Evolutionary conservation across 64 coral and sea anemone genomes (phyloP).

Genomic region (Dendronephthya gigantea): DNA sequence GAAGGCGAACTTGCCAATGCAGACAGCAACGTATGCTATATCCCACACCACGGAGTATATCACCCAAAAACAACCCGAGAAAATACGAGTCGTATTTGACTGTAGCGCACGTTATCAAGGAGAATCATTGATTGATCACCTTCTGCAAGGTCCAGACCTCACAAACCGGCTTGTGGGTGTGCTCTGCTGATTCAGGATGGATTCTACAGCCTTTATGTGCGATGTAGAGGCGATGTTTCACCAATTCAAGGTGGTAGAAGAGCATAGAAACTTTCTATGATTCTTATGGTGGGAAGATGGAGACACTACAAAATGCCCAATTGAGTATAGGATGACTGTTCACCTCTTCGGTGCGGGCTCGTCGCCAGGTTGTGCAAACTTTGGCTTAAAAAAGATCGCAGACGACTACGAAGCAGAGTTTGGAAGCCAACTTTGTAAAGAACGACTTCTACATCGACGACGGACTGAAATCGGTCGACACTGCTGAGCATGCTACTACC

Average conservation of each 20-base stretch:
- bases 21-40: background rate
- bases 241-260: background rate
- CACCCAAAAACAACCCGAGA: slow-evolving; percentile 7
- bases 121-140: background rate
- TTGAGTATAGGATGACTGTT: background rate
- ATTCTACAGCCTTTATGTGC: background rate
- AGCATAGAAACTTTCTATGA: background rate
- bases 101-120: background rate
- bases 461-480: background rate
- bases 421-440: background rate
- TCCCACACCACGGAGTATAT: slow-evolving; percentile 3
- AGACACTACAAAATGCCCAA: background rate
- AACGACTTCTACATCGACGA: slow-evolving; percentile 7
- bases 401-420: background rate
- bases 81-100: slow-evolving; percentile 4
- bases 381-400: background rate
- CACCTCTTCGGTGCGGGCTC: background rate
- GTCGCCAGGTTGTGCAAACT: background rate
- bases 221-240: background rate
- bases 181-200: background rate
- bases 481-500: background rate
- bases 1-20: background rate
- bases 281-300: slow-evolving; percentile 9
- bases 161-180: background rate
- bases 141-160: background rate